These are phyloP conservation scores for Ispidina picta DNA, from an alignment of 2,797 vertebrate species.

Conservation along the genomic window DNA sequence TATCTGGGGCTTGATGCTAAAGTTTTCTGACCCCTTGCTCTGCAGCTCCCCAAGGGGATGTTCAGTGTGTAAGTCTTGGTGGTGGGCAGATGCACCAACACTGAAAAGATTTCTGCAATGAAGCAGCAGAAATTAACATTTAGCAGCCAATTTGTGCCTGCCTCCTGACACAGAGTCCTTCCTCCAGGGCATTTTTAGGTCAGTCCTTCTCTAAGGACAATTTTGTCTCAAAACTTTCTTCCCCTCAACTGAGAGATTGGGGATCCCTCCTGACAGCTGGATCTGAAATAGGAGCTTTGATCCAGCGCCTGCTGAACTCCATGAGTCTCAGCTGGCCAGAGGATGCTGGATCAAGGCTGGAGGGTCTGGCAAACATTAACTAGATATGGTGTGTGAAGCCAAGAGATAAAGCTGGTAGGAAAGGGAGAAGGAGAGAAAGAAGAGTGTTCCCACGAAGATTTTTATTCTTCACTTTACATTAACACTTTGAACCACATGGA, in stretches of 20 bases:
- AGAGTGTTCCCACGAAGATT: background rate
- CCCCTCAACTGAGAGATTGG: rapidly evolving
- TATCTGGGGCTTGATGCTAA: background rate
- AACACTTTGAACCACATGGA: background rate
- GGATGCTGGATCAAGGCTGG: slow-evolving; percentile 13
- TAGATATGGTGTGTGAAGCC: background rate
- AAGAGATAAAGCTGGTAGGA: background rate
- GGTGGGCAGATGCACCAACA: background rate
- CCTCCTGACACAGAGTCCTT: background rate
- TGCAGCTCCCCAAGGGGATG: background rate
- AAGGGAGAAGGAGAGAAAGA: background rate
- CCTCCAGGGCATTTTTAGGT: background rate
- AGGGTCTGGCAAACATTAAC: background rate
- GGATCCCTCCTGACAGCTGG: background rate
- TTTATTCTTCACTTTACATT: background rate
- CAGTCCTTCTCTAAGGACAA: background rate
- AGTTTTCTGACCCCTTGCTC: background rate
- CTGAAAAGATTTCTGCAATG: background rate
- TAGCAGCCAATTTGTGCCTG: background rate
- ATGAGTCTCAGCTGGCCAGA: background rate
- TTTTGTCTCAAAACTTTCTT: background rate
- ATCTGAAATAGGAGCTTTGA: background rate
- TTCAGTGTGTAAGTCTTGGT: background rate
- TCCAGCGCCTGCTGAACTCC: background rate
- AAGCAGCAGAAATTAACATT: background rate